These are phyloP conservation scores for Torymus texanus DNA, from an alignment of 2,888 invertebrate species.

Conservation along the genomic window DNA sequence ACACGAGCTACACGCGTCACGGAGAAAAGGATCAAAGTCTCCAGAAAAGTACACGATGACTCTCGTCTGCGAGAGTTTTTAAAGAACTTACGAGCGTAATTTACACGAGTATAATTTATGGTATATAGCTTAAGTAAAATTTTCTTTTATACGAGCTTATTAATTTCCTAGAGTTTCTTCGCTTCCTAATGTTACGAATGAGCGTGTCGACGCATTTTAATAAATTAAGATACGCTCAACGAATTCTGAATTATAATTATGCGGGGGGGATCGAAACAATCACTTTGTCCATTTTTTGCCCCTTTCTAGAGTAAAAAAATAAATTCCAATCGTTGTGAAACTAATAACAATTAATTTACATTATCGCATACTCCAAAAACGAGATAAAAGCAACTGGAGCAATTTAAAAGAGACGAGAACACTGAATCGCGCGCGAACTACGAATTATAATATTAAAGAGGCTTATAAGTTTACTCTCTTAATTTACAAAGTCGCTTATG, in stretches of 20 bases:
- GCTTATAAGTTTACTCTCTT: slow-evolving; percentile 27
- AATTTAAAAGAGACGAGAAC: background rate
- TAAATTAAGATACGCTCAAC: slow-evolving; percentile 17
- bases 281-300: background rate
- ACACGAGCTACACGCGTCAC: background rate
- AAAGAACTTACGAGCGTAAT: slow-evolving; percentile 18
- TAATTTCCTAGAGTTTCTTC: background rate
- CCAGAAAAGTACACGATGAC: slow-evolving; percentile 8
- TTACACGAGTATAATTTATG: slow-evolving; percentile 1
- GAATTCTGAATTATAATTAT: slow-evolving; percentile 18
- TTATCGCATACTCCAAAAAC: background rate
- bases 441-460: slow-evolving; percentile 17
- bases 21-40: slow-evolving; percentile 1
- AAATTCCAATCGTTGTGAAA: slow-evolving; percentile 2
- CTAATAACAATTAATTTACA: background rate
- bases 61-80: background rate
- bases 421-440: background rate
- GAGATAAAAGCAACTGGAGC: background rate
- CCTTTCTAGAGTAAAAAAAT: background rate
- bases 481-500: slow-evolving; percentile 35
- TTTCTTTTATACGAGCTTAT: slow-evolving; percentile 21
- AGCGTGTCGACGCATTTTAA: slow-evolving; percentile 5
- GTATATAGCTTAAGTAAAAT: slow-evolving; percentile 24
- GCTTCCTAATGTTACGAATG: slow-evolving; percentile 22
- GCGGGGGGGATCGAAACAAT: background rate